phyloP scores from a whole-genome alignment of 2,888 invertebrate genomes.

The Leptinotarsa peninsularis region DNA sequence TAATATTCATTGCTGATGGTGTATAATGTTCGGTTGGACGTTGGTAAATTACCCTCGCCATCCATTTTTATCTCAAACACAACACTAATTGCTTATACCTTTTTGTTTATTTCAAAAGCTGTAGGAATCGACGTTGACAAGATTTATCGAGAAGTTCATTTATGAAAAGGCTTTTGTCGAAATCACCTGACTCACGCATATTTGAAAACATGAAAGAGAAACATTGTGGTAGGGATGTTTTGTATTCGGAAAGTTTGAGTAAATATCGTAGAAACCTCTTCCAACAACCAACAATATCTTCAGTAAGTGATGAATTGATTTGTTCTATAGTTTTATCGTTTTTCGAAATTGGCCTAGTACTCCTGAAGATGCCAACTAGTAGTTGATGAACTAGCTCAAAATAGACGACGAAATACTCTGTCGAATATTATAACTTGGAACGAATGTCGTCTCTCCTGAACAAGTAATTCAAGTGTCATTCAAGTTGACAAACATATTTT shows the following conservation, averaged over 20 bases:
- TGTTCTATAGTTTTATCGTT: too few species aligned
- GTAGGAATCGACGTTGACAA: constrained; percentile 8
- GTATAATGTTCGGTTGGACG: constrained; percentile 47
- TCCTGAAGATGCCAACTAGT: too few species aligned
- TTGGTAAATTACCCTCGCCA: constrained; percentile 48
- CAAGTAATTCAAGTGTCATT: too few species aligned
- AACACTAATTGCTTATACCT: constrained; percentile 40
- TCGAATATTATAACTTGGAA: too few species aligned
- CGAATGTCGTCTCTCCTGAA: too few species aligned
- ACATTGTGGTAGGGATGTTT: not conserved
- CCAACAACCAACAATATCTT: too few species aligned
- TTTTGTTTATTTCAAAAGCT: constrained; percentile 20
- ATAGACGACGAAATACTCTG: too few species aligned
- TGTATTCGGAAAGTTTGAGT: not conserved
- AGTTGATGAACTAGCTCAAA: too few species aligned
- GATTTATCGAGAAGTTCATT: constrained; percentile 7
- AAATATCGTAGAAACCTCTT: too few species aligned
- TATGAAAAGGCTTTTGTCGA: constrained; percentile 15
- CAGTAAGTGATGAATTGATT: too few species aligned
- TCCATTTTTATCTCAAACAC: constrained; percentile 42
- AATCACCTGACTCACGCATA: constrained; percentile 9
- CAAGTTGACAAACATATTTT: too few species aligned
- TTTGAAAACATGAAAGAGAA: not conserved
- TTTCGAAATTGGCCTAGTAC: too few species aligned
- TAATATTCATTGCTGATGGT: constrained; percentile 52